Evolutionary conservation across 2,888 invertebrate species (phyloP), one percentile per base, ranked within the genome.

Genomic region (Mantis religiosa): DNA sequence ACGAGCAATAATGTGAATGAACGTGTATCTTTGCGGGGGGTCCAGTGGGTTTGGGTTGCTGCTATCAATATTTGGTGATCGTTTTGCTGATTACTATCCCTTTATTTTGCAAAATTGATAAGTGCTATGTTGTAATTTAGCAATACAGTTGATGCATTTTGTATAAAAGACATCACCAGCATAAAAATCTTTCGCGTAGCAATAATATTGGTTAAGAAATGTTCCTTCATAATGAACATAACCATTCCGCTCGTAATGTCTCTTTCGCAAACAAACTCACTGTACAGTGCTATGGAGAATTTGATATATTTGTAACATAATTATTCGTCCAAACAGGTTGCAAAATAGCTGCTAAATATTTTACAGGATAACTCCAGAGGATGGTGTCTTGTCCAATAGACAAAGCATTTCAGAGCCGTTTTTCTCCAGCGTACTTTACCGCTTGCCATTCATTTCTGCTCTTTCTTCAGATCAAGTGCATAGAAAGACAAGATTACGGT

Each of bases 331-430:
- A 83, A 27, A 28, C 3, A 4, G 27, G 27, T 83, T n/a, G 28
- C 28, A 83, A 28, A 83, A 28, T 28, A 28, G 28, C 83, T 84
- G 28, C 15, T 84, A 15, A 84, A 30, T 84, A 8, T 84, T 87
- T 30, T 82, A 14, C 87, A 87, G 87, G 87, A 87, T 87, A 87
- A 87, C 82, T 34, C 25, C 34, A 87, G 87, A 87, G 30, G 87
- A 87, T 87, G 87, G 87, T 87, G 87, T 87, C 87, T 87, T 87
- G 82, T 34, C 27, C 81, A 87, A 28, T 82, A 82, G 34, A 87
- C 14, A 81, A 87, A 87, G 82, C 41, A 27, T 34, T 82, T 27
- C 82, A 34, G 34, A 82, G 82, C 34, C 27, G 27, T 87, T 87
- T 28, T 86, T 28, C 41, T 81, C 82, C 28, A 20, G 27, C 82